Evolutionary conservation across 2,797 vertebrate genomes (phyloP), one percentile per base, ranked within the genome.

Genomic region (Benthosema pterotum): DNA sequence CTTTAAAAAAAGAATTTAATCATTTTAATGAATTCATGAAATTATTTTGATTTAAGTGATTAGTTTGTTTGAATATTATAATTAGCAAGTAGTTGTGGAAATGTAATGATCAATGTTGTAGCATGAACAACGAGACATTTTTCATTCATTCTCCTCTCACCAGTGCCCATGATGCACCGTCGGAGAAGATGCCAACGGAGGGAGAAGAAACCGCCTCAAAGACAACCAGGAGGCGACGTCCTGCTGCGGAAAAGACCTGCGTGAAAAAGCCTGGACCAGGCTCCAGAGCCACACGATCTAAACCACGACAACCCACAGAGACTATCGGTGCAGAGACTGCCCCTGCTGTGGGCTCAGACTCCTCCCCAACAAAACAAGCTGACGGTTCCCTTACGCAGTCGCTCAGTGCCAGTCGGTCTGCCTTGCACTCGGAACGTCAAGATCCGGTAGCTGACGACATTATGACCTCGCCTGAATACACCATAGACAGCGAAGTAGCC

Each of bases 81-180:
- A 38, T 38, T 38, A 9, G 32, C 1, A 11, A 38, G 32, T 38
- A 38, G 1, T 38, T 38, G 32, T 38, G 32, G 28, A 7, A 42
- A 43, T 57, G 42, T 8, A 14, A 2, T 0, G 25, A 54, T 38
- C 7, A 11, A 15, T 4, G 4, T 25, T 52, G 17, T 50, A 50
- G 17, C 7, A 50, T 2, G 9, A 12, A 9, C 19, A 43, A 15
- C 19, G 0, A 2, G 1, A 19, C 19, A 8, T 47, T 56, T 61
- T 42, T 62, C n/a, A n/a, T 48, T 22, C 14, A n/a, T n/a, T 16
- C 48, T 28, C 60, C 19, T 61, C 14, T 18, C n/a, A 63, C 14
- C 14, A 89, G 85, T 59, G n/a, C 13, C 11, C 52, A 50, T 5
- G 43, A 60, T 5, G 45, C 62, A 15, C n/a, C 55, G 15, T 57